phyloP scores from a whole-genome alignment of 2,113 vertebrate species.

The Psittacula cyanocephala region DNA sequence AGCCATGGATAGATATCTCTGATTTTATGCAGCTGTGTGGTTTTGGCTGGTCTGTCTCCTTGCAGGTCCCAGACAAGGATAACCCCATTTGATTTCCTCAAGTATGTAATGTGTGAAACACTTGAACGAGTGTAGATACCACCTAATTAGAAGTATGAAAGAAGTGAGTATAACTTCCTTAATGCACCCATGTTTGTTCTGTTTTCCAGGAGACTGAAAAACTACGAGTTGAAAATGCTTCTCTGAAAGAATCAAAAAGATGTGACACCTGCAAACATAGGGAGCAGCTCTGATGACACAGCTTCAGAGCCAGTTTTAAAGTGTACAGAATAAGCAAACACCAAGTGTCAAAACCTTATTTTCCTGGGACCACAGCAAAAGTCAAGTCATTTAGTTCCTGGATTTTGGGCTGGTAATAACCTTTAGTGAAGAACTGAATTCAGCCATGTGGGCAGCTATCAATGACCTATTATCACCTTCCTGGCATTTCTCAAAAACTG shows the following conservation, averaged over 20 bases:
- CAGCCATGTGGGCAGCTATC: neutral
- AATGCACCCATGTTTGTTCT: neutral
- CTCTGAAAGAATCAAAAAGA: slow-evolving; percentile 74
- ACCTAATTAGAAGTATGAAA: neutral
- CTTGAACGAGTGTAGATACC: neutral
- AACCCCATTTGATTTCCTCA: neutral
- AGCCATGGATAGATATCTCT: neutral
- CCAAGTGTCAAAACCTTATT: neutral
- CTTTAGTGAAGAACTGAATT: neutral
- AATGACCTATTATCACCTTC: neutral
- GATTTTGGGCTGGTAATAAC: neutral
- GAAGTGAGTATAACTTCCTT: neutral
- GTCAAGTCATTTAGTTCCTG: neutral
- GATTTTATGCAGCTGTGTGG: neutral
- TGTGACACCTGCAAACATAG: slow-evolving; percentile 9
- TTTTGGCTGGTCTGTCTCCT: neutral
- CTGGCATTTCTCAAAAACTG: neutral
- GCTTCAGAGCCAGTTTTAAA: neutral
- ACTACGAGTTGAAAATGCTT: slow-evolving; percentile 78
- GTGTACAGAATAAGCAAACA: neutral
- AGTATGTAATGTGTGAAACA: neutral
- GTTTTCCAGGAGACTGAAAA: slow-evolving; percentile 81
- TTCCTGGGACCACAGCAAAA: neutral
- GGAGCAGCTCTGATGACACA: neutral
- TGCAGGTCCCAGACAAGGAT: neutral